Percentiles rank a stretch among this genome's conserved stretches.
These are phyloP conservation scores for Chouioia cunea DNA, from an alignment of 2,888 invertebrate species.

Conservation along the genomic window DNA sequence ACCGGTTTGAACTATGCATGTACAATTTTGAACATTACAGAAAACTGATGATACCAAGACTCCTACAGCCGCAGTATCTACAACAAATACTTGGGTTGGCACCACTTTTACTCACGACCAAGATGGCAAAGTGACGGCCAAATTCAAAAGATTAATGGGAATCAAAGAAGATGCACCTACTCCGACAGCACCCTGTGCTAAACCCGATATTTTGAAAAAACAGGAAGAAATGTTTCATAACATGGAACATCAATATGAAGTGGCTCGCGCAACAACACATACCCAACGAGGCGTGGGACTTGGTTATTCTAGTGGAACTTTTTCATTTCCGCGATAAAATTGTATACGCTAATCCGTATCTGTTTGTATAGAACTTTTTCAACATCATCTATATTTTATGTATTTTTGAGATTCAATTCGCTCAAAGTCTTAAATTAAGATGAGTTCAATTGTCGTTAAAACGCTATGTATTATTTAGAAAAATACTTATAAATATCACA, in stretches of 20 bases:
- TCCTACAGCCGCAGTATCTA: constrained; percentile 57
- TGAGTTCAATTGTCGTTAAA: constrained; percentile 24
- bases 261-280: constrained; percentile 94
- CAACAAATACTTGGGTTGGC: constrained; percentile 80
- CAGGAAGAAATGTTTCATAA: constrained; percentile 90
- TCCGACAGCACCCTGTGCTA: constrained; percentile 64
- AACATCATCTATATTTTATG: constrained; percentile 30
- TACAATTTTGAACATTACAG: constrained; percentile 47
- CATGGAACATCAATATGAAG: constrained; percentile 97
- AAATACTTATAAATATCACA: neutral
- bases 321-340: constrained; percentile 70
- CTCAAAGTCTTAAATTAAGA: constrained; percentile 11
- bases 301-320: constrained; percentile 77
- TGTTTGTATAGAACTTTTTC: constrained; percentile 37
- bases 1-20: neutral
- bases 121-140: constrained; percentile 92
- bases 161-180: constrained; percentile 76
- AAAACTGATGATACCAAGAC: constrained; percentile 55
- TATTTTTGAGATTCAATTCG: constrained; percentile 14
- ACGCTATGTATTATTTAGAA: constrained; percentile 22
- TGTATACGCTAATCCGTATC: constrained; percentile 2
- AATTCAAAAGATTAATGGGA: constrained; percentile 97
- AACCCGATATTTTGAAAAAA: constrained; percentile 75
- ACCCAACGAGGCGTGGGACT: constrained; percentile 92
- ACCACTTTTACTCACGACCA: constrained; percentile 91